Evolutionary conservation across 2,888 invertebrate genomes (phyloP).

Genomic region (Ophioninae sp.): DNA sequence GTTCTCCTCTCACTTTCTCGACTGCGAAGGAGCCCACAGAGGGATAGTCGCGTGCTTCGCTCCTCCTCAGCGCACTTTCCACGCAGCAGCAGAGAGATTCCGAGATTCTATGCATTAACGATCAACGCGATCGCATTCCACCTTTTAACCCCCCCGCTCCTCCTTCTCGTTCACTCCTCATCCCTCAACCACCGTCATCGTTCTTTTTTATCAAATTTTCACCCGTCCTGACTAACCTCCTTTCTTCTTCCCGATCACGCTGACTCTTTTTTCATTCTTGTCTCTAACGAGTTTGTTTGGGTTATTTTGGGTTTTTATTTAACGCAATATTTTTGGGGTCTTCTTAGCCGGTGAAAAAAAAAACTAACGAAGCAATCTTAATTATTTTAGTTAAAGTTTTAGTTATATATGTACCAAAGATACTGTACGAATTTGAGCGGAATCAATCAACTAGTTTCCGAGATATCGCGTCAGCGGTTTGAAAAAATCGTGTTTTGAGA

Average conservation of each 20-base stretch:
- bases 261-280: no score
- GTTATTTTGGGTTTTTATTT: no score
- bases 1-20: slow-evolving; percentile 66
- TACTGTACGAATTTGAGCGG: no score
- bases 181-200: slow-evolving; percentile 35
- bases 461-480: no score
- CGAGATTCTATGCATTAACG: slow-evolving; percentile 39
- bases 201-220: slow-evolving; percentile 59
- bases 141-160: slow-evolving; percentile 15
- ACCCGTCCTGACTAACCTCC: slow-evolving; percentile 3
- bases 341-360: no score
- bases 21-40: slow-evolving; percentile 54
- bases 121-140: slow-evolving; percentile 49
- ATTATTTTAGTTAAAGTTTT: no score
- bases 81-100: slow-evolving; percentile 1
- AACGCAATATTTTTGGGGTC: no score
- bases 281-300: no score
- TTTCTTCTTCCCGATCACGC: neutral
- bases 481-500: no score
- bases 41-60: slow-evolving; percentile 61
- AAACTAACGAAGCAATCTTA: no score
- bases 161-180: slow-evolving; percentile 31
- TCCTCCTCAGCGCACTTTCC: slow-evolving; percentile 47
- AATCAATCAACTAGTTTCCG: no score
- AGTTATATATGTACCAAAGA: no score